phyloP scores from a whole-genome alignment of 35 echinoderm and acorn worm genomes.

The Anneissia japonica region DNA sequence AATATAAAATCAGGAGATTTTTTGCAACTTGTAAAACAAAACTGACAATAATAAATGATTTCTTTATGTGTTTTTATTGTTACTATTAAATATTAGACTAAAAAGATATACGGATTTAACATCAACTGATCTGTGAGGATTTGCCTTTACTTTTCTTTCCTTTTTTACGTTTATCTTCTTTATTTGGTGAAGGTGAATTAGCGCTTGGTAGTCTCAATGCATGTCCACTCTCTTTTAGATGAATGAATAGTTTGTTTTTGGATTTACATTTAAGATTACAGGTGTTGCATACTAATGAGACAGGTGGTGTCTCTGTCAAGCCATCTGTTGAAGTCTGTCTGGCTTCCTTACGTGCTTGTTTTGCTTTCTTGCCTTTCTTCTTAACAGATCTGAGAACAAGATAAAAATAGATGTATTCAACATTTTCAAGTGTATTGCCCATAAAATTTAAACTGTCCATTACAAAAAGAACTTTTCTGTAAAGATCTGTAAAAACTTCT shows the following conservation, averaged over 20 bases:
- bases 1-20: too few species aligned
- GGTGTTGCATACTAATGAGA: slow-evolving; percentile 53
- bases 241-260: slow-evolving; percentile 78
- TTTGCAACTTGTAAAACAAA: too few species aligned
- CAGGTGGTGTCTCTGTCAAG: background rate
- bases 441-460: too few species aligned
- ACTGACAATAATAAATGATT: too few species aligned
- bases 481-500: too few species aligned
- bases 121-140: background rate
- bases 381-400: slow-evolving; percentile 5
- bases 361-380: slow-evolving; percentile 49
- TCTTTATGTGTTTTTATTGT: too few species aligned
- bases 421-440: too few species aligned
- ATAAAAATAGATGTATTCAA: background rate
- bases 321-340: background rate
- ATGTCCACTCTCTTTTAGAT: slow-evolving; percentile 83
- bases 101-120: too few species aligned
- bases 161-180: background rate
- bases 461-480: too few species aligned
- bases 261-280: slow-evolving; percentile 65
- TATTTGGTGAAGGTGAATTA: background rate
- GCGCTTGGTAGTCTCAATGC: slow-evolving; percentile 34
- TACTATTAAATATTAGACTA: background rate
- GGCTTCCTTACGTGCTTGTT: slow-evolving; percentile 36
- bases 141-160: background rate